phyloP scores from a whole-genome alignment of 1,140 invertebrate genomes.

The Galendromus occidentalis region DNA sequence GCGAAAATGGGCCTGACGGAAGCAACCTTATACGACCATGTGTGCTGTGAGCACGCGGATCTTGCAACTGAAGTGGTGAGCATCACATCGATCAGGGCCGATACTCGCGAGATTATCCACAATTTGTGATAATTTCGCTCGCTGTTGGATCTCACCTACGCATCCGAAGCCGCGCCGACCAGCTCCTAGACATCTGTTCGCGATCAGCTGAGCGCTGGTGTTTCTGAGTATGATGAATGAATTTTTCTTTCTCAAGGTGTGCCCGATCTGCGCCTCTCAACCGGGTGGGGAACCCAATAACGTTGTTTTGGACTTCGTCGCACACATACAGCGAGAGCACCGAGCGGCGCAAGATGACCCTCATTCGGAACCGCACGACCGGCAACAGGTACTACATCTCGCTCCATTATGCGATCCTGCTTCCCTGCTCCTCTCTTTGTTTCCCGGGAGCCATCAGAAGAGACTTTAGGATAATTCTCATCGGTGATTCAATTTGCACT shows the following conservation, averaged over 20 bases:
- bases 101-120: too few relatives aligned
- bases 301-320: constrained; percentile 90
- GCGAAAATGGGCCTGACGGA: constrained; percentile 88
- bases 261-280: constrained; percentile 83
- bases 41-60: constrained; percentile 65
- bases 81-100: too few relatives aligned
- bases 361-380: too few relatives aligned
- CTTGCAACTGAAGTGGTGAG: constrained; percentile 62
- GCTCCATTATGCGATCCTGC: too few relatives aligned
- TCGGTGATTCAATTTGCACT: constrained; percentile 19
- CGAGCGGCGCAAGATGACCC: constrained; percentile 34
- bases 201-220: too few relatives aligned
- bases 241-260: constrained; percentile 38
- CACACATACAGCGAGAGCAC: constrained; percentile 84
- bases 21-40: constrained; percentile 71
- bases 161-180: background rate
- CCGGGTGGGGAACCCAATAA: constrained; percentile 91
- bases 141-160: background rate
- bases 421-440: too few relatives aligned
- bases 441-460: too few relatives aligned
- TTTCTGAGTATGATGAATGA: constrained; percentile 13
- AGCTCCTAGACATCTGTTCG: too few relatives aligned
- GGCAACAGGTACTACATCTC: too few relatives aligned
- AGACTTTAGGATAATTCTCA: too few relatives aligned
- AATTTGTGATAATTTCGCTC: background rate